These are phyloP conservation scores for Clunio marinus DNA, from an alignment of 2,888 invertebrate genomes.

Conservation along the genomic window DNA sequence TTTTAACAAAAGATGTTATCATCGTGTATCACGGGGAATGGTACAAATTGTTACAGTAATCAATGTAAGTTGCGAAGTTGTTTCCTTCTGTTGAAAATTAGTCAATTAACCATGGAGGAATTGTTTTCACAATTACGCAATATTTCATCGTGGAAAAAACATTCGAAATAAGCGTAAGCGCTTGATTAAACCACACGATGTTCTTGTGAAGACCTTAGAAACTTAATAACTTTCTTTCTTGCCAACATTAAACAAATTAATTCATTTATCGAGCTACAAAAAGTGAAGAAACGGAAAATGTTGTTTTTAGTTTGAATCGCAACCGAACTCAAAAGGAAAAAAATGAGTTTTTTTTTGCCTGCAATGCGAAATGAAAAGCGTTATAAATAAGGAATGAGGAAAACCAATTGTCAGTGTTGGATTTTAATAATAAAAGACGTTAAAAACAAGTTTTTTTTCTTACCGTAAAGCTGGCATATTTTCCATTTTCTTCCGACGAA, in stretches of 20 bases:
- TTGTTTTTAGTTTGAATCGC: neutral
- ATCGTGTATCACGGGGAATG: slow-evolving; percentile 8
- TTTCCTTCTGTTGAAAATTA: neutral
- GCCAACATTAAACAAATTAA: slow-evolving; percentile 23
- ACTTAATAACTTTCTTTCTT: slow-evolving; percentile 18
- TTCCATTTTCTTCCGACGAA: slow-evolving; percentile 9
- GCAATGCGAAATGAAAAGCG: slow-evolving; percentile 31
- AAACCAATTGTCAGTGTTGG: slow-evolving; percentile 34
- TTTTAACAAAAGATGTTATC: slow-evolving; percentile 16
- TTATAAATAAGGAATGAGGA: slow-evolving; percentile 26
- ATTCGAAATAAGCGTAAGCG: no score
- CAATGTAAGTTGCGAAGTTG: no score
- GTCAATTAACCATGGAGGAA: no score
- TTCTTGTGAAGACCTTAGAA: no score
- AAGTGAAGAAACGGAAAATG: neutral
- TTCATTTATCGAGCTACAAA: neutral
- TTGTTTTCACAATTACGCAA: no score
- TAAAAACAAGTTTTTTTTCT: slow-evolving; percentile 3
- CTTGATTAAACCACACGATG: no score
- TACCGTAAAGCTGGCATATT: neutral
- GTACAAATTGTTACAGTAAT: neutral
- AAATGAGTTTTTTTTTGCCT: slow-evolving; percentile 3
- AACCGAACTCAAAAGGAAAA: slow-evolving; percentile 9
- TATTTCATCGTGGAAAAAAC: no score
- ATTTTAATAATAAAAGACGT: slow-evolving; percentile 30